Evolutionary conservation across 2,888 invertebrate species (phyloP), one percentile per base, ranked within the genome.

Genomic region (Frankliniella intonsa): DNA sequence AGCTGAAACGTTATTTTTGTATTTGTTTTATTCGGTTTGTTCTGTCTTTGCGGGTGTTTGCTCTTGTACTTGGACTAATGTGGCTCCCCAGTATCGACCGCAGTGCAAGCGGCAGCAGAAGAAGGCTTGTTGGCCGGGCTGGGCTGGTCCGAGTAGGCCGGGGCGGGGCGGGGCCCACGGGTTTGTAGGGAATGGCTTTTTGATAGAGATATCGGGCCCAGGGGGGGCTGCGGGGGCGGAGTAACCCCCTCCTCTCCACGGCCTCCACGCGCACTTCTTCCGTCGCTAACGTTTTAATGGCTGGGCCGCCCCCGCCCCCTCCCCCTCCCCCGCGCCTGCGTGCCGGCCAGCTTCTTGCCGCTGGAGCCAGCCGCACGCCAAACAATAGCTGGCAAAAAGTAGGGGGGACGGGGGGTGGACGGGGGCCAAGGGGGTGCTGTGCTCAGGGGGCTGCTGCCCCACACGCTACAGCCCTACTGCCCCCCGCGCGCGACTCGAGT

Each of bases 311-410:
- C 19, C 19, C 55, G 5, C 12, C 17, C 38, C 38, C 2, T 5
- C 38, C 38, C 38, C 5, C 5, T 38, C 3, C 38, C 3, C 38
- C 38, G 38, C 38, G 38, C 38, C 38, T 38, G 38, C 38, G 2
- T 38, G 38, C 12, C 17, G n/a, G 62, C 17, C 62, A 62, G 62
- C 62, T 62, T 62, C 62, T 62, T 62, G 62, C 62, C n/a, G 62
- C 19, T 17, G 38, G 14, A n/a, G 62, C 10, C 51, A 14, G 69
- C 69, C 25, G 25, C n/a, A n/a, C 62, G 62, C 62, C 69, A 76
- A 76, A 76, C 69, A 76, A 76, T 76, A 25, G 69, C 25, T 38
- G 69, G 69, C 69, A 76, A 76, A 76, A 76, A 76, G 69, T 22
- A 76, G 69, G 69, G 69, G 69, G 69, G 69, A n/a, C 9, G 22